Evolutionary conservation across 2,888 invertebrate genomes (phyloP).

Genomic region (Beris morrisii): DNA sequence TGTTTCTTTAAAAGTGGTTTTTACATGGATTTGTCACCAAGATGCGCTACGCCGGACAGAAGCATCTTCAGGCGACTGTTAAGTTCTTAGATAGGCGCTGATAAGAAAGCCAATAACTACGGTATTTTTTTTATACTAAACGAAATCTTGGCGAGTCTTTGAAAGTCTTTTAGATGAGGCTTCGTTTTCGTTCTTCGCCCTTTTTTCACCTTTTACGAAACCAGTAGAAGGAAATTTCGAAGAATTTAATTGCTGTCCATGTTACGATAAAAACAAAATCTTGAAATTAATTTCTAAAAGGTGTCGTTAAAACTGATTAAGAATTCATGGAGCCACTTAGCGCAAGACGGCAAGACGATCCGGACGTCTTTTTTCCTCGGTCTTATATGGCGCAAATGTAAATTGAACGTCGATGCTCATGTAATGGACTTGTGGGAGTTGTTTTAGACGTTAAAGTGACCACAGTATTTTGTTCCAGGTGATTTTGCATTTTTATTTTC

Average conservation of each 20-base stretch:
- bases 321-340: slow-evolving; percentile 27
- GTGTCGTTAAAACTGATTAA: slow-evolving; percentile 37
- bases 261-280: slow-evolving; percentile 36
- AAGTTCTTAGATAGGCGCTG: slow-evolving; percentile 27
- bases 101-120: slow-evolving; percentile 18
- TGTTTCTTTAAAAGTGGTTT: slow-evolving; percentile 11
- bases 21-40: slow-evolving; percentile 7
- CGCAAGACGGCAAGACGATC: neutral
- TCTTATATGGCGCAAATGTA: too few species aligned
- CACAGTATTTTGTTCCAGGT: slow-evolving; percentile 19
- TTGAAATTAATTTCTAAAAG: slow-evolving; percentile 38
- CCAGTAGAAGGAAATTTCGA: slow-evolving; percentile 15
- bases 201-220: neutral
- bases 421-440: slow-evolving; percentile 30
- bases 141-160: neutral
- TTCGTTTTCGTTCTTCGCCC: neutral
- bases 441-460: slow-evolving; percentile 18
- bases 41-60: slow-evolving; percentile 14
- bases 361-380: too few species aligned
- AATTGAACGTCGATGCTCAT: slow-evolving; percentile 30
- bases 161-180: slow-evolving; percentile 6
- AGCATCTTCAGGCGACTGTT: slow-evolving; percentile 5
- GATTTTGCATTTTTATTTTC: neutral
- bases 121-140: neutral
- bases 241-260: slow-evolving; percentile 37